These are phyloP conservation scores for Poeciliopsis paucimaculata DNA, from an alignment of 2,797 vertebrate species.

Conservation along the genomic window DNA sequence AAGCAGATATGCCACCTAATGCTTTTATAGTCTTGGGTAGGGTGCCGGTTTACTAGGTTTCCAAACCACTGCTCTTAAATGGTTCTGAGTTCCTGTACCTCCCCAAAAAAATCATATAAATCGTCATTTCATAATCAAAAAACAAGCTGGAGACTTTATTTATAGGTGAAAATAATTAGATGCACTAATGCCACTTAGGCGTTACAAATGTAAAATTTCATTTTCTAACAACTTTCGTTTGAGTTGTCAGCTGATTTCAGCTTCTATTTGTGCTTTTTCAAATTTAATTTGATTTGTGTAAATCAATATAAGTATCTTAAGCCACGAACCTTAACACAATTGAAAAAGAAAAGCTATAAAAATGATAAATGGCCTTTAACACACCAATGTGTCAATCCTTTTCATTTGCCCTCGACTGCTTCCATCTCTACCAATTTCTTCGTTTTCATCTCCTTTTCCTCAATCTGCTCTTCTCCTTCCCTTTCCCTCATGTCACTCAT, in stretches of 20 bases:
- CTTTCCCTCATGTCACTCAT: constrained; percentile 11
- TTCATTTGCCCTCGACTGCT: constrained; percentile 8
- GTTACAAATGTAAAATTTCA: neutral
- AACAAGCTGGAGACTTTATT: neutral
- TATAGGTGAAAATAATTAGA: neutral
- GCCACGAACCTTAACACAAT: neutral
- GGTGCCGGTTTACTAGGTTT: neutral
- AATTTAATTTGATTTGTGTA: neutral
- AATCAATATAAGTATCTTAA: neutral
- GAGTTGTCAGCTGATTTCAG: neutral
- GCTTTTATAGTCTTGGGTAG: neutral
- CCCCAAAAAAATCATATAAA: neutral
- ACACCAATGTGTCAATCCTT: neutral
- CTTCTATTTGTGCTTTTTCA: neutral
- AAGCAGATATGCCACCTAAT: neutral
- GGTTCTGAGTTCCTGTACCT: neutral
- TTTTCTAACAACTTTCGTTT: neutral
- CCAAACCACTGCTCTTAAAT: neutral
- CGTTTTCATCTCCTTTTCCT: constrained; percentile 2
- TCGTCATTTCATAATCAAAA: neutral
- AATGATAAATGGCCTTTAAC: neutral
- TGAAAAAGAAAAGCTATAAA: neutral
- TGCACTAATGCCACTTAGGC: neutral
- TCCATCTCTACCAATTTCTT: constrained; percentile 15
- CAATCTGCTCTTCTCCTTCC: neutral